A percentile compares a stretch with the other conserved stretches of the same genome.
Conservation (phyloP, 1,140 invertebrate genomes). For the Drosophila punjabiensis region DNA sequence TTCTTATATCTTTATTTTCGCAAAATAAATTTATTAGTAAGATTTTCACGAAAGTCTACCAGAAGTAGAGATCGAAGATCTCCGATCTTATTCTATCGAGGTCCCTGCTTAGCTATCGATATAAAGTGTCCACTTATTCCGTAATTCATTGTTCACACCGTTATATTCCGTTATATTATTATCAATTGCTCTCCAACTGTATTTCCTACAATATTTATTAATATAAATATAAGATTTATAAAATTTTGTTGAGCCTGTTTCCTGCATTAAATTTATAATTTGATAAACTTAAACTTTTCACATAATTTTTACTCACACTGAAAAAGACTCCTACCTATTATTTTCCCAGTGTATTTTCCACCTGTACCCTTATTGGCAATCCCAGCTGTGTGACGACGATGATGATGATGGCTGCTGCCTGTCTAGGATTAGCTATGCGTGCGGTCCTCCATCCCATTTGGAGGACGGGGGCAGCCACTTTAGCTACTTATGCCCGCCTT, state of each 20-base stretch:
- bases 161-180: too few relatives aligned
- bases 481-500: constrained; percentile 66
- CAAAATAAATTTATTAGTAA: too few relatives aligned
- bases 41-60: too few relatives aligned
- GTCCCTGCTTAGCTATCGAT: too few relatives aligned
- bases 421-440: constrained; percentile 73
- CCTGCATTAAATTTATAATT: background rate
- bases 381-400: constrained; percentile 64
- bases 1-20: too few relatives aligned
- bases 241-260: background rate
- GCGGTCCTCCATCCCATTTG: constrained; percentile 29
- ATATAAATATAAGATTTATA: too few relatives aligned
- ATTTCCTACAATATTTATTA: too few relatives aligned
- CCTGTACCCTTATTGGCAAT: constrained; percentile 15
- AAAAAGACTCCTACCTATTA: background rate
- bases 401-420: constrained; percentile 45
- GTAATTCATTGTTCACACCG: too few relatives aligned
- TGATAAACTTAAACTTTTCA: background rate
- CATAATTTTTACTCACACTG: background rate
- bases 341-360: constrained; percentile 12
- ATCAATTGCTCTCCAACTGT: too few relatives aligned
- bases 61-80: too few relatives aligned
- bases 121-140: too few relatives aligned
- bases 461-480: constrained; percentile 49
- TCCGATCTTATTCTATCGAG: too few relatives aligned